Conservation (phyloP, 2,888 invertebrate genomes). For the Cheilosia vernalis region DNA sequence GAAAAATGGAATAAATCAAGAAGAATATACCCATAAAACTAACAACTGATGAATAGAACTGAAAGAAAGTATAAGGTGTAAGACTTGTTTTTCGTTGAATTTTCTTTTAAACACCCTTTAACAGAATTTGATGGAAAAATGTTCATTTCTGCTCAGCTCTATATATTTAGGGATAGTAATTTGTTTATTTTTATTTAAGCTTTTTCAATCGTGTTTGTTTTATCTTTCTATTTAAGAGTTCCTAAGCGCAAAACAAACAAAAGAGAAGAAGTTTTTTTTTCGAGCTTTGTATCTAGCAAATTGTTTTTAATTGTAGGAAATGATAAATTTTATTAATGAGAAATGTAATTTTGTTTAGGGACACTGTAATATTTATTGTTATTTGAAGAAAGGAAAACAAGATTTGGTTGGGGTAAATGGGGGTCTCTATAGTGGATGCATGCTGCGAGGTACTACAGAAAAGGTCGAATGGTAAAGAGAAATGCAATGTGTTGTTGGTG, state of each 20-base stretch:
- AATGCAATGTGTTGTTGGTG: too few relatives aligned
- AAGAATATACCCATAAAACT: constrained; percentile 6
- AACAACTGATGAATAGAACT: constrained; percentile 55
- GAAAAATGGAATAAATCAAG: constrained; percentile 64
- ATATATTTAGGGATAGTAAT: constrained; percentile 11
- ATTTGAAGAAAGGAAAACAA: constrained; percentile 33
- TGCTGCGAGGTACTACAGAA: too few relatives aligned
- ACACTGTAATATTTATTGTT: constrained; percentile 59
- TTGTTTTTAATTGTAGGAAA: constrained; percentile 69
- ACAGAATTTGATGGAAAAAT: constrained; percentile 2
- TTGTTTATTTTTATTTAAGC: constrained; percentile 38
- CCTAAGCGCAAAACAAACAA: constrained; percentile 58
- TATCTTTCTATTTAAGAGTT: constrained; percentile 55
- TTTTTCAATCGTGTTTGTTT: constrained; percentile 36
- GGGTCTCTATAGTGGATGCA: neutral
- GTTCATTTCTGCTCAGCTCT: constrained; percentile 42
- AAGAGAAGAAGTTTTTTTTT: constrained; percentile 37
- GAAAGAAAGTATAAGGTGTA: constrained; percentile 43
- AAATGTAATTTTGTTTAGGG: constrained; percentile 40
- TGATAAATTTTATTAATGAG: constrained; percentile 31
- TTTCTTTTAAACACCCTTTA: neutral
- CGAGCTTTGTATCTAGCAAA: constrained; percentile 73
- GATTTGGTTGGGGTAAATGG: constrained; percentile 21
- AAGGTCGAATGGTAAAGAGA: too few relatives aligned
- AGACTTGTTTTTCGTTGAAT: constrained; percentile 26